Base-by-base conservation (phyloP, 2,113 vertebrate species). In the Sinosuthora webbiana region DNA sequence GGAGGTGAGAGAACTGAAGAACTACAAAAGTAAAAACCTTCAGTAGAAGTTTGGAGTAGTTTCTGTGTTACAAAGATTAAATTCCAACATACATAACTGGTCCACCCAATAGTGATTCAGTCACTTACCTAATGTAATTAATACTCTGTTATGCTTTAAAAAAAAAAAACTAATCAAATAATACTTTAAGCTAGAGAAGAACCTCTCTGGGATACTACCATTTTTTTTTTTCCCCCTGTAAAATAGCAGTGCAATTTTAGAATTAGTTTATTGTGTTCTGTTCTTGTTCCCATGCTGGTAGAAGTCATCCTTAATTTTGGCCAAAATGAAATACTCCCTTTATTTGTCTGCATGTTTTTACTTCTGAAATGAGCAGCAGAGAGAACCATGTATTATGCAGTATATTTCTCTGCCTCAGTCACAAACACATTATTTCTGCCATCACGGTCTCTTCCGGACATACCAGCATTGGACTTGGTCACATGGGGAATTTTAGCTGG, bases 391-490 rank as follows among this genome's bases (percentile, higher is more conserved):
- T 41, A 28, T 87, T 59, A 52, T 8, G 35, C 65, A 37, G 27
- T 31, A 0, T 56, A 35, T 87, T 87, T 79, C 85, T 85, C 22
- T 3, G 3, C 52, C 30, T 83, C 35, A 27, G 44, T 87, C 55
- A 45, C 23, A 77, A 16, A 9, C 5, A 5, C 9, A 8, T 0
- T n/a, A 53, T 68, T 78, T n/a, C 23, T 87, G 39, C 53, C 27
- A 12, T 75, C 2, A 7, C 11, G 14, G 33, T 68, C 44, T 62
- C 60, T 87, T 78, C 39, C 75, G 53, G 69, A 76, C 11, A 2
- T 44, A 30, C 11, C 39, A 33, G 1, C 0, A 0, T 56, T 89
- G 44, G 14, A 5, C 45, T 39, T 7, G 30, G 60, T 77, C 50
- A 50, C 35, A 28, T 35, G n/a, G 49, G 44, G 73, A 70, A 17